These are phyloP conservation scores for Seriola rivoliana DNA, from an alignment of 2,113 vertebrate species.

Conservation along the genomic window DNA sequence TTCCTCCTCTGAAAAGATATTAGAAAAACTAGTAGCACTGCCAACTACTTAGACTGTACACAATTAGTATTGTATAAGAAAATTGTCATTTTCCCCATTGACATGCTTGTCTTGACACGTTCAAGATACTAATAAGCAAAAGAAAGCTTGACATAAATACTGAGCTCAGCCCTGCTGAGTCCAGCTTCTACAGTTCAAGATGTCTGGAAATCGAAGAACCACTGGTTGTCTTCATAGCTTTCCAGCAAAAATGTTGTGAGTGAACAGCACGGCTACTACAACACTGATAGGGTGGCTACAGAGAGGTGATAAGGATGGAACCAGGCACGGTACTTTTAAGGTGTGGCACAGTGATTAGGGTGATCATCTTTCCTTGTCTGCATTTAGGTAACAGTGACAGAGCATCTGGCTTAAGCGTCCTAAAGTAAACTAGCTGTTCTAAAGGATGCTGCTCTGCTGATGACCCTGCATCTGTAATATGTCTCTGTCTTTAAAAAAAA, in stretches of 20 bases:
- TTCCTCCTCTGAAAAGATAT: neutral
- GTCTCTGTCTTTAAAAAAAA: neutral
- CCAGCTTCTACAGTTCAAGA: neutral
- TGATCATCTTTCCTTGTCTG: neutral
- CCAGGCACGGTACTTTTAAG: slow-evolving; percentile 8
- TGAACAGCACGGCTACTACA: neutral
- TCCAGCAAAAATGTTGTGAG: neutral
- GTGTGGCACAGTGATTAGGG: slow-evolving; percentile 39
- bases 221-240: neutral
- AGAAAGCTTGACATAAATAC: too few species aligned
- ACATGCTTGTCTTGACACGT: slow-evolving; percentile 3
- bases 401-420: neutral
- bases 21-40: neutral
- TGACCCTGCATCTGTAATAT: slow-evolving; percentile 1
- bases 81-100: neutral
- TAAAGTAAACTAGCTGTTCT: neutral
- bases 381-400: neutral
- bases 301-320: slow-evolving; percentile 39
- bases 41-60: neutral
- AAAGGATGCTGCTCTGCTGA: neutral
- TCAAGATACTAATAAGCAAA: neutral
- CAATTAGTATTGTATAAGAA: too few species aligned
- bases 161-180: neutral
- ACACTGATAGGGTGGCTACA: neutral
- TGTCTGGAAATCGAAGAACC: neutral